These are phyloP conservation scores for Arremon aurantiirostris DNA, from an alignment of 2,797 vertebrate genomes.

Conservation along the genomic window DNA sequence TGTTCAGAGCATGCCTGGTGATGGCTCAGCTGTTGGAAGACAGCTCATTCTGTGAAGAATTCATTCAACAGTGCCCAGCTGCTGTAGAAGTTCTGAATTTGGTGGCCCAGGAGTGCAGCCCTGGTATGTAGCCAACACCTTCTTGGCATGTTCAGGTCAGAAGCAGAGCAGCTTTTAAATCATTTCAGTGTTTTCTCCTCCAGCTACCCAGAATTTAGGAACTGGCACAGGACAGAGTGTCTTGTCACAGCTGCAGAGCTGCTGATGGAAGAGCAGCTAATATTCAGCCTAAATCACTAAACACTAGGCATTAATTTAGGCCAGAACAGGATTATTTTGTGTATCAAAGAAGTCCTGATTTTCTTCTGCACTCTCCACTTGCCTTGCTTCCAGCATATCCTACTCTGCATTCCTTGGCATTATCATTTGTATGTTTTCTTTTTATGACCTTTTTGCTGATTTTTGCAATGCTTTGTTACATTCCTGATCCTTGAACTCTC, in stretches of 20 bases:
- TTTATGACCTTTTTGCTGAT: background rate
- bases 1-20: conserved; percentile 91
- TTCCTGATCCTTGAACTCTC: background rate
- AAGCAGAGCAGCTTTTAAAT: background rate
- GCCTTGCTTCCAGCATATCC: background rate
- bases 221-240: background rate
- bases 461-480: background rate
- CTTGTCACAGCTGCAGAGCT: background rate
- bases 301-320: background rate
- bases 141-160: background rate
- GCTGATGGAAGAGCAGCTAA: background rate
- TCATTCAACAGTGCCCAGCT: conserved; percentile 97
- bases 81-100: conserved; percentile 97
- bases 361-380: background rate
- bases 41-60: conserved; percentile 98
- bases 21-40: conserved; percentile 99
- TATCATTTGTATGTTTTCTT: background rate
- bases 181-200: background rate
- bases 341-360: background rate
- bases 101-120: conserved; percentile 96
- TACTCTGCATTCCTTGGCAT: background rate
- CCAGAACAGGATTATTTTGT: background rate
- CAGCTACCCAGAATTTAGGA: background rate
- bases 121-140: conserved; percentile 79
- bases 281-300: background rate